Evolutionary conservation across 2,888 invertebrate genomes (phyloP).

Genomic region (Balanococcus diminutus): DNA sequence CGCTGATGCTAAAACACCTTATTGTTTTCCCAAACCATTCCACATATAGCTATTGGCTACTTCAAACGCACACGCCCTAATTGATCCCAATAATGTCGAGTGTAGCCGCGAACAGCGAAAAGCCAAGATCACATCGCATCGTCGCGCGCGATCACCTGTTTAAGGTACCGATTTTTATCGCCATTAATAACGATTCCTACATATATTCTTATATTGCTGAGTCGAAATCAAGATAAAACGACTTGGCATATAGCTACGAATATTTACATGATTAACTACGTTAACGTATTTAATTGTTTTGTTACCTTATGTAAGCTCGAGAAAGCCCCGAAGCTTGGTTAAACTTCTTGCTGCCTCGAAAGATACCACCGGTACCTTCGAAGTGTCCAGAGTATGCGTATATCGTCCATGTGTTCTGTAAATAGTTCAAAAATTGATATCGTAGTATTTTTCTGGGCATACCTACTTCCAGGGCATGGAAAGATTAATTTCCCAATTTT

Average conservation of each 20-base stretch:
- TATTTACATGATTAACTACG: background rate
- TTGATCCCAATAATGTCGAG: constrained; percentile 10
- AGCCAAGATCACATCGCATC: background rate
- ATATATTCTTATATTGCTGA: background rate
- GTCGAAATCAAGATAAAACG: background rate
- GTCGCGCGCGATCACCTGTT: constrained; percentile 20
- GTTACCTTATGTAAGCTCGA: background rate
- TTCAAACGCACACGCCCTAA: constrained; percentile 46
- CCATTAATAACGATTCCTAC: background rate
- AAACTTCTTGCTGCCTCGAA: no score
- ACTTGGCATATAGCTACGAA: background rate
- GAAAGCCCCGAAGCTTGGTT: background rate
- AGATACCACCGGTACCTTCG: no score
- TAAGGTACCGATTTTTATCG: background rate
- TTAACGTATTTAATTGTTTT: background rate
- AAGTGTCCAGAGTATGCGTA: no score
- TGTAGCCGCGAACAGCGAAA: background rate
- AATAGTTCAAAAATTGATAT: no score
- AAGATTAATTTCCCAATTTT: no score
- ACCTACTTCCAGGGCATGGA: no score
- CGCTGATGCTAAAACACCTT: constrained; percentile 23
- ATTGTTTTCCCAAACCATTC: constrained; percentile 24
- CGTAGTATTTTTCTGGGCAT: no score
- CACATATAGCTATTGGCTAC: constrained; percentile 52
- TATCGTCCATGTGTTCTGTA: no score